Evolutionary conservation across 2,888 invertebrate genomes (phyloP).

Genomic region (Drosophila gaucha): DNA sequence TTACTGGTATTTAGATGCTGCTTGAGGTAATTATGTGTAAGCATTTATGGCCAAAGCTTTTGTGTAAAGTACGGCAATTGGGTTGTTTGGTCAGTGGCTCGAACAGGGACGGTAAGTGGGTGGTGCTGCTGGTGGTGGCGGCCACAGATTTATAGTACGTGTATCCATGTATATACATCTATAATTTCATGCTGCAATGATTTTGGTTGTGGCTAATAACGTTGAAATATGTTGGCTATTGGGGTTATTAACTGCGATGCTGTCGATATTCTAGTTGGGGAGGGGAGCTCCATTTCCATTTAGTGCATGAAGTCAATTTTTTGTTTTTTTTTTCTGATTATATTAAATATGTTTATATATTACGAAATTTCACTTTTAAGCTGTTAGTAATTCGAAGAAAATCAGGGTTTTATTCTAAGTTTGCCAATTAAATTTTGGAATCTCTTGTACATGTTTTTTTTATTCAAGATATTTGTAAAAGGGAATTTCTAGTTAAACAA

Average conservation of each 20-base stretch:
- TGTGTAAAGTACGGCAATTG: conserved; percentile 72
- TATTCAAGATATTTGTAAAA: too few species aligned
- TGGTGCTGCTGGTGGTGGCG: neutral
- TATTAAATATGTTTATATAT: neutral
- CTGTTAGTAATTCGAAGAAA: too few species aligned
- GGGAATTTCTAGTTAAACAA: too few species aligned
- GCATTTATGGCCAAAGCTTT: conserved; percentile 76
- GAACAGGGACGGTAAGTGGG: neutral
- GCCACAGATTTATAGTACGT: conserved; percentile 9
- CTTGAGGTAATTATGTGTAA: conserved; percentile 59
- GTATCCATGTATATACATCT: conserved; percentile 9
- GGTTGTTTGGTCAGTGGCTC: conserved; percentile 81
- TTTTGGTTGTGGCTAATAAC: conserved; percentile 34
- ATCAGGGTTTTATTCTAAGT: too few species aligned
- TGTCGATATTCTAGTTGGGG: conserved; percentile 27
- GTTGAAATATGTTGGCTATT: conserved; percentile 38
- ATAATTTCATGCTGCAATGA: conserved; percentile 76
- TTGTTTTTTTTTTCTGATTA: too few species aligned
- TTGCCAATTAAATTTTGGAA: too few species aligned
- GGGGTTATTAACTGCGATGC: conserved; percentile 52
- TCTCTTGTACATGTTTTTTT: too few species aligned
- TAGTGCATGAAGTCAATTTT: too few species aligned
- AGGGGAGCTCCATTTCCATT: too few species aligned
- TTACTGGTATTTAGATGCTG: conserved; percentile 37
- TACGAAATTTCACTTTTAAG: too few species aligned